Base-by-base conservation (phyloP, 2,113 vertebrate genomes). In the human (Homo sapiens) region DNA sequence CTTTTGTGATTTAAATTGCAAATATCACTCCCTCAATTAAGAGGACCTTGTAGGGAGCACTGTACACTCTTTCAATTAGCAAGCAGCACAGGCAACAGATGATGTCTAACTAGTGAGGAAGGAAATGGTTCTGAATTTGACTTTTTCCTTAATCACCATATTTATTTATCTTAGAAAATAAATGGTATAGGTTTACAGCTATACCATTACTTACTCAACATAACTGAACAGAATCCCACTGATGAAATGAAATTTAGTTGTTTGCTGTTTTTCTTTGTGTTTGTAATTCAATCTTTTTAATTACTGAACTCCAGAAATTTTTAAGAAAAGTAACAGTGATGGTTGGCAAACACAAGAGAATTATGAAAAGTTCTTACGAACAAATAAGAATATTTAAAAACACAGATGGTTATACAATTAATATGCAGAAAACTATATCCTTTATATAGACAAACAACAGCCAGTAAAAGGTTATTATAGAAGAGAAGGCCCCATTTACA, bases 1-100 rank as follows among this genome's bases (percentile, higher is more conserved):
- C 86, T 95, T 97, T 68, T 94, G 64, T 84, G 52, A 95, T 87
- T 90, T 93, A 76, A 97, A 98, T 90, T 90, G 93, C 76, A 95
- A 97, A 89, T 66, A 72, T 88, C 79, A 70, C 43, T 59, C n/a
- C 85, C 23, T 20, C 68, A 94, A 96, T 91, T 89, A 97, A 96
- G 59, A 93, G 45, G 45, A 85, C 68, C n/a, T 75, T 14, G 40
- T 32, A 59, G 57, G 23, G 89, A 96, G 98, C 97, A 96, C 8
- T 43, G 35, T 55, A 90, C 78, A 3, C 1, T 70, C 8, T 72
- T 57, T 78, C 16, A 40, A 94, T 92, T 55, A 98, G 79, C 61
- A 68, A 76, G 32, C 2, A 93, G 81, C 66, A 76, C 25, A 95
- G 40, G 35, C 17, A 64, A 75, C 14, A 93, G 3, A 2, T 4